phyloP scores from a whole-genome alignment of 2,888 invertebrate genomes.

The Malthinus flaveolus region DNA sequence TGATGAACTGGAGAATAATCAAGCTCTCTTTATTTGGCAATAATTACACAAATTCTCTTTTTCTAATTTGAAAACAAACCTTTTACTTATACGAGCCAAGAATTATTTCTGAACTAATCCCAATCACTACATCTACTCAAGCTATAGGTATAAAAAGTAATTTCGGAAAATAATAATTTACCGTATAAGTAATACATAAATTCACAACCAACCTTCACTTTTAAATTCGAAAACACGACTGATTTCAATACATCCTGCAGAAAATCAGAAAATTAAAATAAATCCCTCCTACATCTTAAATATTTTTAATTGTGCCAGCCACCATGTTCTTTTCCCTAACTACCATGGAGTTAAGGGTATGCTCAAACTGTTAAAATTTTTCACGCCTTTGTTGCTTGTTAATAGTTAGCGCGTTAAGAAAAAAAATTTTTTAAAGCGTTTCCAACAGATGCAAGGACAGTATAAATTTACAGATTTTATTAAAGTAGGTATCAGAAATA shows the following conservation, averaged over 20 bases:
- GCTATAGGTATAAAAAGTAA: too few relatives aligned
- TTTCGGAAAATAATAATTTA: too few relatives aligned
- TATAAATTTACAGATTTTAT: too few relatives aligned
- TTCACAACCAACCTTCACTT: constrained; percentile 5
- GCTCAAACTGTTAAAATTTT: constrained; percentile 26
- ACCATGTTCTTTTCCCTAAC: constrained; percentile 43
- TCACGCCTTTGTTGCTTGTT: constrained; percentile 18
- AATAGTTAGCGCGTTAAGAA: constrained; percentile 15
- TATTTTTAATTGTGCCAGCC: constrained; percentile 51
- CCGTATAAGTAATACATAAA: neutral
- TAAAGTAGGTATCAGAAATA: too few relatives aligned
- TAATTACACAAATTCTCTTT: too few relatives aligned
- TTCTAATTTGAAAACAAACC: too few relatives aligned
- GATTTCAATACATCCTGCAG: constrained; percentile 48
- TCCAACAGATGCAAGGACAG: neutral
- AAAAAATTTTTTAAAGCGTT: constrained; percentile 14
- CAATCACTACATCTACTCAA: too few relatives aligned
- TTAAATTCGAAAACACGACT: constrained; percentile 44
- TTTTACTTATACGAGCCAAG: too few relatives aligned
- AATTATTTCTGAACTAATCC: too few relatives aligned
- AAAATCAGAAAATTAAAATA: constrained; percentile 48
- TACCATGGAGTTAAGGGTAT: constrained; percentile 44
- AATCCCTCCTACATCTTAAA: constrained; percentile 51
- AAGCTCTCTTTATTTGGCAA: too few relatives aligned
- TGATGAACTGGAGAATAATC: too few relatives aligned